Conservation (phyloP, 2,113 vertebrate genomes). For the Burhinus bistriatus region DNA sequence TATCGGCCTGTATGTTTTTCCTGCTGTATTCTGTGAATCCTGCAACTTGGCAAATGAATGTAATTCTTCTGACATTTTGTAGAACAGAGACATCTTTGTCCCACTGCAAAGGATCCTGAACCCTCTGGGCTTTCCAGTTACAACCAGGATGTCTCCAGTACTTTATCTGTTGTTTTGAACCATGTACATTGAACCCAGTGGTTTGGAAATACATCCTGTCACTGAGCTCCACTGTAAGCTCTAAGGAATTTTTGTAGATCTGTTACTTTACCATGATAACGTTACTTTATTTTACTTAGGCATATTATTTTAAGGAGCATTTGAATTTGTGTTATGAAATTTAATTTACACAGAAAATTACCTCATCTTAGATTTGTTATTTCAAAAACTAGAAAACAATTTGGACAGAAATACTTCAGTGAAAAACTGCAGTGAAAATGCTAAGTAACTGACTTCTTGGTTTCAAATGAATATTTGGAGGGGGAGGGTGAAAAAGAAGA, state of each 20-base stretch:
- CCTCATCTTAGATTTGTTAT: neutral
- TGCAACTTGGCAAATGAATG: neutral
- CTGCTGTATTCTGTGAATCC: neutral
- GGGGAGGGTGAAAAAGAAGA: neutral
- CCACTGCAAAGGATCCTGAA: neutral
- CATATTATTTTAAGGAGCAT: neutral
- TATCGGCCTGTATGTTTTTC: neutral
- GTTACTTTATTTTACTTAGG: neutral
- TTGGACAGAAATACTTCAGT: neutral
- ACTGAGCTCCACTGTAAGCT: neutral
- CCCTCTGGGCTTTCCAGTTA: conserved; percentile 6
- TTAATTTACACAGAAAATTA: neutral
- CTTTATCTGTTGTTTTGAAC: neutral
- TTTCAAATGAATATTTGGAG: neutral
- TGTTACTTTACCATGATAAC: neutral
- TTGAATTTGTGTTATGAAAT: neutral
- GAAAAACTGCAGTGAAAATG: neutral
- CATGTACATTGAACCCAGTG: neutral
- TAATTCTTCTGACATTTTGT: conserved; percentile 4
- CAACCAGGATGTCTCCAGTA: neutral
- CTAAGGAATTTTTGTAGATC: neutral
- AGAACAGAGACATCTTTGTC: conserved; percentile 34
- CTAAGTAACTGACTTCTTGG: neutral
- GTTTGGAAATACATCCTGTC: neutral
- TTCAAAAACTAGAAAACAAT: neutral